Evolutionary conservation across 30 jellyfish, hydroid and myxozoan species (phyloP), one percentile per base, ranked within the genome.

Genomic region (Turritopsis dohrnii): DNA sequence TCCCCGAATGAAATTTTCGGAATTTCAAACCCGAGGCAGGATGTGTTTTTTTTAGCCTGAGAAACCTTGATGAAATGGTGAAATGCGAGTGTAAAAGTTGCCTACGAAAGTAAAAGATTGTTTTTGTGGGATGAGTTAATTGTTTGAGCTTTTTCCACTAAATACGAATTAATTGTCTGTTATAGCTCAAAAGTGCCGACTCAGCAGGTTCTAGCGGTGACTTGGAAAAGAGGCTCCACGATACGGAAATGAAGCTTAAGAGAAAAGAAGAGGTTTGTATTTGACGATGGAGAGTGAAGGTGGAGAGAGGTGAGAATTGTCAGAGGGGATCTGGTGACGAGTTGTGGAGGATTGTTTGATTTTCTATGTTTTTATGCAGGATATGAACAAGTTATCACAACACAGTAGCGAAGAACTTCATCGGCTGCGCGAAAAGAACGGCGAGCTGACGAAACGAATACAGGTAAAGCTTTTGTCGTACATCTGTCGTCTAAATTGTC

Each of bases 191-290:
- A 17, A 81, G 41, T 69, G 82, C 69, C 24, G 88, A 76, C 29
- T 82, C 82, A 8, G 95, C 80, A 54, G 82, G 71, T 53, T 75
- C 77, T 86, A 65, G 81, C 60, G 71, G 75, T 75, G 95, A 90
- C 20, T 65, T 84, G 88, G 96, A 91, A 66, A 80, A 90, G 54
- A 65, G 81, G 79, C 52, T 83, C 1, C 74, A 75, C 22, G 96
- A 86, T 74, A 72, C 89, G 60, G 74, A 83, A 4, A 88, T 81
- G 21, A 74, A 87, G 54, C 74, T 91, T 23, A 84, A 74, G 54
- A 16, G 82, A 29, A 88, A 87, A 71, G 97, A 91, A 24, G 97
- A 91, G 94, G 97, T 91, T 16, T 81, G 13, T 3, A 18, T 29
- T 52, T 52, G 19, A 23, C n/a, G 0, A 18, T 52, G 8, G 53